Evolutionary conservation across 2,113 vertebrate species (phyloP), one percentile per base, ranked within the genome.

Genomic region (Diphyllodes magnificus): DNA sequence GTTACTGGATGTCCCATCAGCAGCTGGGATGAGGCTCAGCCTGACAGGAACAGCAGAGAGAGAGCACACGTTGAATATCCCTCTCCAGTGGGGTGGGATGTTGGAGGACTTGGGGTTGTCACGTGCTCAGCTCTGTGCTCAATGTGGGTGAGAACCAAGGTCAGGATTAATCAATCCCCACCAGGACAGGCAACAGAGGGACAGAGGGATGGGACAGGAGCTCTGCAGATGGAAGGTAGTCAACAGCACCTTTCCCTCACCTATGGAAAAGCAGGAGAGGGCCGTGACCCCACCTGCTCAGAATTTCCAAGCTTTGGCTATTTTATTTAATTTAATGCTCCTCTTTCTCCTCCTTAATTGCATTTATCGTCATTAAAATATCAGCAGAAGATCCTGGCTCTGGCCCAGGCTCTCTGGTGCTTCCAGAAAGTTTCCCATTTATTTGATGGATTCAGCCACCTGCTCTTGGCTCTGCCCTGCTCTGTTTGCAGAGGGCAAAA

Each of bases 321-420:
- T 86, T 91, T 82, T 40, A 91, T 94, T 88, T 54, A 80, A 92
- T 95, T 92, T 95, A 95, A 73, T 79, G 78, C 35, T 85, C 21
- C 64, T 91, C 91, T 94, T 88, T 87, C 71, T 94, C 90, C 33
- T 93, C 59, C 72, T 94, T 97, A 94, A 95, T 96, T 93, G 93
- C 75, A 0, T 93, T 95, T 90, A 86, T 77, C 2, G 15, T 88
- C 91, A 95, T 95, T 96, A 96, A 96, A 97, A 82, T 39, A 89
- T 85, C 96, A 94, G 59, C 89, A 95, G 82, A 91, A 85, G 94
- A 93, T 86, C 54, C 66, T 97, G 94, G 95, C 95, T 93, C 24
- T 11, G 13, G 68, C 63, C 93, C 95, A 96, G 91, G 75, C 79
- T 79, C 40, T 8, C 91, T 91, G 59, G 73, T 79, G 61, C 71